phyloP scores from a whole-genome alignment of 2,888 invertebrate genomes.

The Blastobasis adustella region DNA sequence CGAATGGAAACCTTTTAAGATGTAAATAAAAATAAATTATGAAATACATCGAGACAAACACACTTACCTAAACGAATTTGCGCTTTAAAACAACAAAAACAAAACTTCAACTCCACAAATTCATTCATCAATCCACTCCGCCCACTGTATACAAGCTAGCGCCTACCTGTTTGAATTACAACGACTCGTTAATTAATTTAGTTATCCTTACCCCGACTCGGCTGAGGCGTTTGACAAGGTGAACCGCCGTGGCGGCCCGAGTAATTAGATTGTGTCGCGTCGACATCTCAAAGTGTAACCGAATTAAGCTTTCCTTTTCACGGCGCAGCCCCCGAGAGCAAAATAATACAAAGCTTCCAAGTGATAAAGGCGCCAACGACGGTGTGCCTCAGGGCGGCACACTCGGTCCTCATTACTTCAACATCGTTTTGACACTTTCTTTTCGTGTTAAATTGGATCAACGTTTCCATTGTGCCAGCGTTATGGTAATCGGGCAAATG shows the following conservation, averaged over 20 bases:
- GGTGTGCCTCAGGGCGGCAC: conserved; percentile 54
- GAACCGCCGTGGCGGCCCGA: conserved; percentile 49
- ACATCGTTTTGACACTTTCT: conserved; percentile 49
- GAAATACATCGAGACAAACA: too few species aligned
- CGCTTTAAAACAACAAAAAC: conserved; percentile 2
- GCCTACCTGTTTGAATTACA: conserved; percentile 6
- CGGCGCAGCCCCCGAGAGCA: conserved; percentile 54
- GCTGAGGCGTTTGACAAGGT: conserved; percentile 65
- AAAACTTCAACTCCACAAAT: conserved; percentile 2
- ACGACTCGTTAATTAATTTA: conserved; percentile 40
- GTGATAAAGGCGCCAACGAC: conserved; percentile 57
- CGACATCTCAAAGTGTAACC: conserved; percentile 73
- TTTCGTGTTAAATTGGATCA: conserved; percentile 53
- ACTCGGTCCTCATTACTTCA: conserved; percentile 49
- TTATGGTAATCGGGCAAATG: conserved; percentile 47
- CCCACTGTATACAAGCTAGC: too few species aligned
- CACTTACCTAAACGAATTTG: background rate
- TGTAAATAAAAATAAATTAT: too few species aligned
- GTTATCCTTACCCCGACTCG: conserved; percentile 28
- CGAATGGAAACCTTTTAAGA: too few species aligned
- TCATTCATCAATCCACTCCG: background rate
- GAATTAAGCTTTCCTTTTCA: conserved; percentile 71
- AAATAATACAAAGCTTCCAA: conserved; percentile 69
- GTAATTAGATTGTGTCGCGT: conserved; percentile 70
- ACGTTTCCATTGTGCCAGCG: conserved; percentile 40